Base-by-base conservation (phyloP, 2,888 invertebrate genomes). In the Chelonus formosanus region DNA sequence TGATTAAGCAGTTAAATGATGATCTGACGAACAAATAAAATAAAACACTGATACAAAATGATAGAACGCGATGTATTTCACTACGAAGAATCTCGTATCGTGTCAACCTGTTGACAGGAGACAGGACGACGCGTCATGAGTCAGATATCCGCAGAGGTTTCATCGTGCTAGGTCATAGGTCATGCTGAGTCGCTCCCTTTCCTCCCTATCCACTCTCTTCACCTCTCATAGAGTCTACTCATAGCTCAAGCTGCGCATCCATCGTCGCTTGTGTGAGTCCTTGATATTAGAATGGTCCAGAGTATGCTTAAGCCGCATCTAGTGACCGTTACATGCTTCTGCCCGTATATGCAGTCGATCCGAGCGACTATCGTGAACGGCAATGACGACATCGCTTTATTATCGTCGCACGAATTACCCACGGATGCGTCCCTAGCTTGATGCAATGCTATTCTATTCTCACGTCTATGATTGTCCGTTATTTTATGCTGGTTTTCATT, bases 241-340 rank as follows among this genome's bases (percentile, higher is more conserved):
- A 32, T 52, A 52, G 54, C 55, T 47, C 56, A 59, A 8, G 45
- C 44, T 36, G 32, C 45, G 56, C 65, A 63, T 65, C 65, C 70
- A 67, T 73, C 69, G 69, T 60, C 64, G 68, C 61, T 63, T 47
- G 53, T 54, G n/a, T 47, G 32, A 48, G 80, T 82, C 82, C 82
- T 82, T 82, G 82, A 82, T 82, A 82, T 82, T 82, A 82, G 82
- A 82, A 82, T 82, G 82, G 80, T 77, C 80, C 80, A 76, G 74
- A 75, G 78, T 61, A 44, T 5, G 43, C 35, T 32, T 47, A 58
- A 52, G 52, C 34, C 31, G 52, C 52, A 52, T 52, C 52, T 10
- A 63, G 62, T 63, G 62, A 63, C 62, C 62, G 62, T 63, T 63
- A 63, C 55, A 45, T 63, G 62, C 47, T 63, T 8, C 55, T 61